Evolutionary conservation across 2,888 invertebrate genomes (phyloP).

Genomic region (Pycnomerus fuliginosus): DNA sequence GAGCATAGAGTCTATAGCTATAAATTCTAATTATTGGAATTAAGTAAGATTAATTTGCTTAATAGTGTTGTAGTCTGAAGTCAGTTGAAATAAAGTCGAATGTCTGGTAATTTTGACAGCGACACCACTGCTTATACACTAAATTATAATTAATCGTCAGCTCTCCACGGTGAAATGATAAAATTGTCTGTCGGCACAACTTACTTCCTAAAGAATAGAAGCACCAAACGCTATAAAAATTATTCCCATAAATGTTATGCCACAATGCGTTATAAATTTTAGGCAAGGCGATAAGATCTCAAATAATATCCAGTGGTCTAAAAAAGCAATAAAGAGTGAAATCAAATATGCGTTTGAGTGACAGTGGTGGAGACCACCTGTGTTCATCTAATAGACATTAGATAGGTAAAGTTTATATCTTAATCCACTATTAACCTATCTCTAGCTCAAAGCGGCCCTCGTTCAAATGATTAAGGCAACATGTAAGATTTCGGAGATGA

Average conservation of each 20-base stretch:
- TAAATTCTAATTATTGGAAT: constrained; percentile 30
- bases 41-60: constrained; percentile 28
- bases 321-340: constrained; percentile 11
- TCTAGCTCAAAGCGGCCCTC: constrained; percentile 1
- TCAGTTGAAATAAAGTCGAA: constrained; percentile 13
- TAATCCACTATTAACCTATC: constrained; percentile 4
- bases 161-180: constrained; percentile 4
- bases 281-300: constrained; percentile 9
- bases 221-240: no score
- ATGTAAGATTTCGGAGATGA: constrained; percentile 29
- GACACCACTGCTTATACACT: constrained; percentile 4
- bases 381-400: constrained; percentile 24
- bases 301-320: constrained; percentile 6
- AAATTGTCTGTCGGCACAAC: constrained; percentile 5
- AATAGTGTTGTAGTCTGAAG: constrained; percentile 10
- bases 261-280: constrained; percentile 11
- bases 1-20: constrained; percentile 21
- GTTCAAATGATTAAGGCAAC: constrained; percentile 23
- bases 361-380: constrained; percentile 21
- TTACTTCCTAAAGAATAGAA: no score
- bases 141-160: constrained; percentile 15
- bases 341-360: constrained; percentile 8
- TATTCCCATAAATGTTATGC: no score
- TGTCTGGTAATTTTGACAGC: constrained; percentile 17
- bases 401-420: constrained; percentile 19